Conservation (phyloP, 2,113 vertebrate species). For the Casuarius casuarius region DNA sequence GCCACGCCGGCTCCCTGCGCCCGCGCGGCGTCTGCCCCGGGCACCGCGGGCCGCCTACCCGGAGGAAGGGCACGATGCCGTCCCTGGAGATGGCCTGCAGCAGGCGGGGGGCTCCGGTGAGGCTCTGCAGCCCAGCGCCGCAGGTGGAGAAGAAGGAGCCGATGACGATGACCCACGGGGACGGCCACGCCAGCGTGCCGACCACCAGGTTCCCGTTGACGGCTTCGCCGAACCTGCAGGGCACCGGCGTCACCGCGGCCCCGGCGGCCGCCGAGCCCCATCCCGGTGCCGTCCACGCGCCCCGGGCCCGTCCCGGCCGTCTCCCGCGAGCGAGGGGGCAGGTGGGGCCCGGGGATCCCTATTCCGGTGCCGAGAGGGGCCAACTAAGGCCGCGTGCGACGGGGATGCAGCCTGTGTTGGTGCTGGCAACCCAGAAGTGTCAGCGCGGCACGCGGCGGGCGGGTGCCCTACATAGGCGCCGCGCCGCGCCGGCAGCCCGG, state of each 20-base stretch:
- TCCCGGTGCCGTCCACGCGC: too few species aligned
- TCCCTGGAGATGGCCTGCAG: slow-evolving; percentile 95
- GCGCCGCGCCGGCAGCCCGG: background rate
- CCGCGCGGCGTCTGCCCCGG: too few species aligned
- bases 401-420: background rate
- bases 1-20: too few species aligned
- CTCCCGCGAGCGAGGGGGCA: background rate
- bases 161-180: slow-evolving; percentile 97
- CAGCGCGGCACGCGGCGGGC: background rate
- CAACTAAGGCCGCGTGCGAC: accelerated
- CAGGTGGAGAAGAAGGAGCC: slow-evolving; percentile 98
- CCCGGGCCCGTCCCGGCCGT: accelerated
- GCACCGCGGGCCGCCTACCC: slow-evolving; percentile 76
- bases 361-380: background rate
- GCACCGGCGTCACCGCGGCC: background rate
- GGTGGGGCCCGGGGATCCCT: background rate
- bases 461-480: slow-evolving; percentile 47
- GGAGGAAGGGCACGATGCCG: slow-evolving; percentile 92
- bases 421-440: slow-evolving; percentile 59
- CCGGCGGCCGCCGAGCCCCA: accelerated
- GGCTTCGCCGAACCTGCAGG: slow-evolving; percentile 90
- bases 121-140: slow-evolving; percentile 93
- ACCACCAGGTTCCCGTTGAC: slow-evolving; percentile 96
- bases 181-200: slow-evolving; percentile 94
- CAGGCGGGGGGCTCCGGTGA: slow-evolving; percentile 95